Base-by-base conservation (phyloP, 1,140 invertebrate genomes). In the Charaxes varanes region DNA sequence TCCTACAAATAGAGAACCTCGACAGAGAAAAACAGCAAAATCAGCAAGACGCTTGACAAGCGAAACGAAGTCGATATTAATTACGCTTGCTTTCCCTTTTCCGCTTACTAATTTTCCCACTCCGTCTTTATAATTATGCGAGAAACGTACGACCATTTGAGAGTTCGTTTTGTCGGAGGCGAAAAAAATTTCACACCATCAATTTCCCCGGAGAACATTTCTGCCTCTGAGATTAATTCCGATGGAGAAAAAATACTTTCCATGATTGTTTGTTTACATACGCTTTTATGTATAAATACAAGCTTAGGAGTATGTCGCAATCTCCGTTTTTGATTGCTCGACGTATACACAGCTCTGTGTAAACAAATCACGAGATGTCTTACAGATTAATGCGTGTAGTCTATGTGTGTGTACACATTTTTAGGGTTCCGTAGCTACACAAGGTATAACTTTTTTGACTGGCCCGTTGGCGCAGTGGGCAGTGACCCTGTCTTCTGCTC, bases 281-380 rank as follows among this genome's bases (percentile, higher is more conserved):
- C 38, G 54, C 43, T 56, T 53, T 53, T 44, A 41, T 41, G 41
- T 48, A 41, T 37, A 52, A 53, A 55, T 47, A 54, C 16, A 34
- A 37, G 38, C 37, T 48, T 53, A 51, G n/a, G n/a, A n/a, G n/a
- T 41, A 57, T 56, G 49, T 49, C 47, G 33, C 47, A 48, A 49
- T 53, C 49, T 30, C 37, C 45, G 34, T 37, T 56, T 56, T 47
- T 42, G 53, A 61, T 61, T 56, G 53, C 49, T 43, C 18, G 36
- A 41, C 49, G 53, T 52, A 48, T 43, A 60, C 47, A 50, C 15
- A 10, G 15, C 15, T 18, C 10, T 18, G 3, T 22, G 8, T n/a
- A n/a, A n/a, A n/a, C n/a, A n/a, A n/a, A n/a, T n/a, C n/a, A n/a
- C n/a, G n/a, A n/a, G n/a, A n/a, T n/a, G n/a, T n/a, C n/a, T n/a